phyloP scores from a whole-genome alignment of 2,797 vertebrate genomes.

The Artibeus lituratus region DNA sequence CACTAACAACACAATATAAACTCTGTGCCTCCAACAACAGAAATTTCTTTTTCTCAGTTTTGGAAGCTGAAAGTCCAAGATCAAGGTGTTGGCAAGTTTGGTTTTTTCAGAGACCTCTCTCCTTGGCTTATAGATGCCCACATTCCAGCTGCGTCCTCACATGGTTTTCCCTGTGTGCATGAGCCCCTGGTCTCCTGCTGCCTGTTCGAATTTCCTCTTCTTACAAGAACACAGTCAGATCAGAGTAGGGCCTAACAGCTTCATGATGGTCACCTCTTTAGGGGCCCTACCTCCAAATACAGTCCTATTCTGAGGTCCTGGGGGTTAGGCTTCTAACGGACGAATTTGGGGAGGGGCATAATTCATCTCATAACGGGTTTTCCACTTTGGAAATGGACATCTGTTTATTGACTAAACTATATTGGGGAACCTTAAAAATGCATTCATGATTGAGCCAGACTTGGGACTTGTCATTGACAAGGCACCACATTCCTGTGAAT shows the following conservation, averaged over 20 bases:
- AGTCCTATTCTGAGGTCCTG: neutral
- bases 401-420: neutral
- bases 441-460: neutral
- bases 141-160: neutral
- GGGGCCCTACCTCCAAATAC: neutral
- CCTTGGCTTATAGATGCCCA: neutral
- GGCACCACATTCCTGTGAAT: neutral
- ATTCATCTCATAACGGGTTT: neutral
- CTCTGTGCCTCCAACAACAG: neutral
- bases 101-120: neutral
- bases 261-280: neutral
- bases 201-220: neutral
- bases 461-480: neutral
- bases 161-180: neutral
- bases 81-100: neutral
- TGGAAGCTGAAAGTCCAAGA: neutral
- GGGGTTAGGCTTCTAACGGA: neutral
- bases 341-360: neutral
- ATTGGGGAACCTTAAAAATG: neutral
- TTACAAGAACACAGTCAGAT: neutral
- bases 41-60: neutral
- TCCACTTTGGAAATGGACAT: neutral
- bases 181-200: neutral
- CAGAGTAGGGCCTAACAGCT: neutral
- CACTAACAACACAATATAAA: neutral